A percentile compares a stretch with the other conserved stretches of the same genome.
Conservation (phyloP, 2,888 invertebrate genomes). For the Drosophila silvestris region DNA sequence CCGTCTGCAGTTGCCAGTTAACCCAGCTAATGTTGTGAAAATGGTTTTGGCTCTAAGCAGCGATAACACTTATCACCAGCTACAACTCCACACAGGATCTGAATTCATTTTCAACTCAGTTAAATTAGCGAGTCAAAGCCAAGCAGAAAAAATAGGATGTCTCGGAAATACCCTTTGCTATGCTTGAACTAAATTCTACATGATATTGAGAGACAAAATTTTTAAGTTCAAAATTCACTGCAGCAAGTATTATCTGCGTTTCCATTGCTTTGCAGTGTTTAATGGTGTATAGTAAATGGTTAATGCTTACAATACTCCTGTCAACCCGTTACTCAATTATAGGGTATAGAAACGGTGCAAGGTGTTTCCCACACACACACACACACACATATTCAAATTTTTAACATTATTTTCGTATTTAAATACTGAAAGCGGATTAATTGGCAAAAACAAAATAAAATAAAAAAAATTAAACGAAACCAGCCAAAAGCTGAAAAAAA, state of each 20-base stretch:
- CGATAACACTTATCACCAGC: constrained; percentile 50
- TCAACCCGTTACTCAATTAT: not conserved
- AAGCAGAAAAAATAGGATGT: not conserved
- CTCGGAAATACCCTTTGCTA: not conserved
- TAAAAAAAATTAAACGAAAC: constrained; percentile 25
- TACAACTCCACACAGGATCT: constrained; percentile 14
- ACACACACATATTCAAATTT: constrained; percentile 35
- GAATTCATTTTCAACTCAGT: constrained; percentile 24
- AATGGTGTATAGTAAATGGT: not conserved
- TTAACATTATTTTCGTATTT: constrained; percentile 74
- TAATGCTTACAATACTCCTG: not conserved
- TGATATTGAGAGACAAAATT: not conserved
- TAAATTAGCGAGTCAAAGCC: constrained; percentile 14
- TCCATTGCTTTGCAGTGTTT: not conserved
- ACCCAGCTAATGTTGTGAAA: constrained; percentile 41
- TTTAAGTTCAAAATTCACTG: not conserved
- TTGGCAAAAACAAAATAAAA: constrained; percentile 29
- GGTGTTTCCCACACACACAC: not conserved
- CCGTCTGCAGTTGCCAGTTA: constrained; percentile 14
- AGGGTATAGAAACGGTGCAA: constrained; percentile 15
- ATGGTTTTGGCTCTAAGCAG: constrained; percentile 38
- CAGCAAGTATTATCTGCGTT: not conserved
- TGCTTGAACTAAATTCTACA: not conserved
- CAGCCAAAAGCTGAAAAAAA: constrained; percentile 55
- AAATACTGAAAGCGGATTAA: constrained; percentile 82